Evolutionary conservation across 2,888 invertebrate species (phyloP), one percentile per base, ranked within the genome.

Genomic region (Synanthedon formicaeformis): DNA sequence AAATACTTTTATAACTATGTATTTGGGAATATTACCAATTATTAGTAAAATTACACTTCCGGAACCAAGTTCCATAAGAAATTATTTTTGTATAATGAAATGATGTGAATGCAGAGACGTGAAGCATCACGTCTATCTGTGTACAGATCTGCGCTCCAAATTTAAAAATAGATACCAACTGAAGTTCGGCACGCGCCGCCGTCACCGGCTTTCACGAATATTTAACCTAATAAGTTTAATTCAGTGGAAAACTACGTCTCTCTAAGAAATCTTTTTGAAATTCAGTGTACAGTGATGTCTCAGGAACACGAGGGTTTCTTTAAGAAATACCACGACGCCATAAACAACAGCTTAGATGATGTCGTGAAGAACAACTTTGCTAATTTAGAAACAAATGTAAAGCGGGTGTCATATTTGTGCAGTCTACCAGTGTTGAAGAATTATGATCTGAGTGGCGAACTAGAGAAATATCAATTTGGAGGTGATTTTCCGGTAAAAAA

Each of bases 341-440:
- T 92, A 53, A 88, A 90, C 63, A 82, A 84, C 64, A 77, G 88
- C 48, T 69, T 91, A 59, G 76, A 85, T 60, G 89, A 89, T 57
- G 82, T 89, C 51, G 89, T 91, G 54, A 88, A 90, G 57, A 91
- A 91, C 62, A 89, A 89, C 63, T 92, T 95, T 69, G 79, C 89
- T 45, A 83, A 88, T 66, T 87, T 92, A 60, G 88, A 89, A 64
- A 88, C 85, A 54, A 92, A 93, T 70, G 82, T 89, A 54, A 91
- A 92, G 56, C 90, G 94, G 55, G 90, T 93, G 54, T 84, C 87
- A 55, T 92, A 85, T 64, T 71, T 86, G 89, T 78, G 78, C 91
- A 64, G 88, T 89, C 83, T 81, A 69, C 90, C 69, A 66, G 80
- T 60, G 62, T 73, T 65, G 67, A 89, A 66, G 74, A 87, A 58